Evolutionary conservation across 53 echinoderm and acorn worm species (phyloP).

Genomic region (Patiria pectinifera): DNA sequence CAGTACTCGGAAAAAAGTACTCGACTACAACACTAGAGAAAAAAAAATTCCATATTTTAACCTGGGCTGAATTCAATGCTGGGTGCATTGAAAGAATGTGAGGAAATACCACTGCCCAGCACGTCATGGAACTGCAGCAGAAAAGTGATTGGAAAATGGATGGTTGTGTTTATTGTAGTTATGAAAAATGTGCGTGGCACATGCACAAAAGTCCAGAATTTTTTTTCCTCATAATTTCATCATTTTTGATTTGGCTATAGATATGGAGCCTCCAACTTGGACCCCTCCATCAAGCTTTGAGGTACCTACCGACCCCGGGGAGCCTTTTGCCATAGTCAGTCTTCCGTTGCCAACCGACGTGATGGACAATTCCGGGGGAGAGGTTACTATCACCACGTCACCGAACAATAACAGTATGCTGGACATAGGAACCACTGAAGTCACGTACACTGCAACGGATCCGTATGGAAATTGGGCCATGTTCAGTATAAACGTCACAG

Average conservation of each 20-base stretch:
- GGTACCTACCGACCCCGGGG: background rate
- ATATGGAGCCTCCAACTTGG: background rate
- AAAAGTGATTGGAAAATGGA: too few relatives aligned
- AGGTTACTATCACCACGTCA: constrained; percentile 5
- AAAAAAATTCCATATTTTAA: too few relatives aligned
- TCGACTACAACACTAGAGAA: too few relatives aligned
- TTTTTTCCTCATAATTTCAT: background rate
- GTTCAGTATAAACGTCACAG: background rate
- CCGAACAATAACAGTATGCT: background rate
- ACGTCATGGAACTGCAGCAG: too few relatives aligned
- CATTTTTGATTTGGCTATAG: background rate
- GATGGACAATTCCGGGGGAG: constrained; percentile 6
- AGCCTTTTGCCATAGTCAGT: constrained; percentile 8
- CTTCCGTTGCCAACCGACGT: constrained; percentile 9
- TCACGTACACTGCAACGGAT: constrained; percentile 10
- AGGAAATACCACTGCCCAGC: too few relatives aligned
- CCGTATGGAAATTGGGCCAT: background rate
- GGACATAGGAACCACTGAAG: background rate
- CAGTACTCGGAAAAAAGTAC: too few relatives aligned
- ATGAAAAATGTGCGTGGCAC: too few relatives aligned
- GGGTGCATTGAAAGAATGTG: too few relatives aligned
- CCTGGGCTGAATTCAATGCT: too few relatives aligned
- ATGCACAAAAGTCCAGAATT: background rate
- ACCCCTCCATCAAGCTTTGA: background rate
- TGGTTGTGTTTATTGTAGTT: too few relatives aligned